phyloP scores from a whole-genome alignment of 2,113 vertebrate genomes.

The Sylvilagus bachmani region DNA sequence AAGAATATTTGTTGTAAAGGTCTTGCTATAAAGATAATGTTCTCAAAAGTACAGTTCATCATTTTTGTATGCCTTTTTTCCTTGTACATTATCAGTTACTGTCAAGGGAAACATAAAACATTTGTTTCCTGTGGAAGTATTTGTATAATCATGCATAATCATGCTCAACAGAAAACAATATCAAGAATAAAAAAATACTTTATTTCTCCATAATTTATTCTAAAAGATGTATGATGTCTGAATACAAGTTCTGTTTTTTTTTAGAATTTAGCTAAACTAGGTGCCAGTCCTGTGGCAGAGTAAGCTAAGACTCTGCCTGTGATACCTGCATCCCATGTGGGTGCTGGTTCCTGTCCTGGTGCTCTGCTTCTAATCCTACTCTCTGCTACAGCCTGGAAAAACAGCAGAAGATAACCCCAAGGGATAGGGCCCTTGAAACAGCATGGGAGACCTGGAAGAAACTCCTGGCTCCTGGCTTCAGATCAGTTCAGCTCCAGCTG shows the following conservation, averaged over 20 bases:
- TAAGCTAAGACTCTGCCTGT: no score
- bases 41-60: not conserved
- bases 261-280: not conserved
- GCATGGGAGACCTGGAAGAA: no score
- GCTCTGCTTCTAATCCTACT: no score
- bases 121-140: not conserved
- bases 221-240: not conserved
- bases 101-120: not conserved
- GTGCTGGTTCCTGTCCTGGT: no score
- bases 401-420: no score
- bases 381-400: no score
- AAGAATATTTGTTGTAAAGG: not conserved
- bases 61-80: not conserved
- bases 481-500: no score
- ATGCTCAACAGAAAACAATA: not conserved
- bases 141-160: slow-evolving; percentile 14
- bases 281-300: no score
- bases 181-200: not conserved
- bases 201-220: not conserved
- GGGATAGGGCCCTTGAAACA: no score
- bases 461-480: no score
- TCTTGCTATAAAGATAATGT: not conserved
- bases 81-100: not conserved
- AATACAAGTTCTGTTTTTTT: not conserved
- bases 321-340: no score